Evolutionary conservation across 2,888 invertebrate species (phyloP), one percentile per base, ranked within the genome.

Genomic region (Diarsia rubi): DNA sequence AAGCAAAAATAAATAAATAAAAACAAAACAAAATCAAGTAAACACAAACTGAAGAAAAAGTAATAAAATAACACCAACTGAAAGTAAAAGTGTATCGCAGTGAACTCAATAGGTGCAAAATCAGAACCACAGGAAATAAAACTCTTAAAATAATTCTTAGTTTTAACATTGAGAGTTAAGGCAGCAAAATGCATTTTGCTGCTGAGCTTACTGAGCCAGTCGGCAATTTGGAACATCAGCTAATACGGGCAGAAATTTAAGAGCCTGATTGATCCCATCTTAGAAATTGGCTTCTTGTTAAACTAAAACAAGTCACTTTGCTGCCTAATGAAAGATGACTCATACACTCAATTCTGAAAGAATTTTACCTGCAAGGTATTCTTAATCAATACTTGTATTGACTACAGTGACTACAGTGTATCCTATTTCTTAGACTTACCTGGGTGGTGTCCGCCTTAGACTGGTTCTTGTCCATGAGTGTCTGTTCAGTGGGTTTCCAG

Each of bases 391-490:
- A 12, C 44, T 42, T n/a, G 9, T 66, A 42, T 71, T 67, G 8
- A 24, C 54, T 8, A 27, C 27, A 69, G 64, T 81, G 37, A 60
- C 49, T 37, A 1, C 16, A 57, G 27, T 44, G 31, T 44, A 47
- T 60, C 11, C 45, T 68, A 19, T 47, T 45, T 44, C 11, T 9
- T 24, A 62, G 74, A 88, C 94, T 94, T 96, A 98, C 98, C 98
- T 98, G 85, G 98, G 97, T 78, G 98, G 98, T 65, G 98, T 98
- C 92, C 98, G 97, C 90, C 98, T 96, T 69, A 98, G 96, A 91
- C 98, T 98, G 66, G 98, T 98, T 88, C 98, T 97, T 63, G 98
- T 97, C 98, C 98, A 98, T 71, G 98, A 98, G 93, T 98, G 98
- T 90, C 98, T 97, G 89, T 98, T 98, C 85, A 98, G 97, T 95